Base-by-base conservation (phyloP, 2,888 invertebrate species). In the Vandiemenella viatica region DNA sequence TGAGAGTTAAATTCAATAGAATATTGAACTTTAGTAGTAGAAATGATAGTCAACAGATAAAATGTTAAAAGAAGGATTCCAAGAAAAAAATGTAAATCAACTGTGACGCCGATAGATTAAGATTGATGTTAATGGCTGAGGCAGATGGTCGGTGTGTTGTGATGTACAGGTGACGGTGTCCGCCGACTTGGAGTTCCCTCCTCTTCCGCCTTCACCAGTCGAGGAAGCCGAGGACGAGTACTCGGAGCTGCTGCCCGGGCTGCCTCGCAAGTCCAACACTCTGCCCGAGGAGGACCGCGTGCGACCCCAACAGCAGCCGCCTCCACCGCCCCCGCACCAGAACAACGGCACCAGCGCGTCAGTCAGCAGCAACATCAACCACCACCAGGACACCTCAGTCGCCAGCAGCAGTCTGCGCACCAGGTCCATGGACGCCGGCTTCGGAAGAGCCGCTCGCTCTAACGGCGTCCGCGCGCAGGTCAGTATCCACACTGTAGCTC, bases 371-470 rank as follows among this genome's bases (percentile, higher is more conserved):
- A 77, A 75, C 50, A 80, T 84, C 56, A 85, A 84, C 37, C 83
- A 83, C 51, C 83, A 84, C 62, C 75, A 78, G 15, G 61, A 60
- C 41, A 51, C 76, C 43, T n/a, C n/a, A n/a, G n/a, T n/a, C n/a
- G 75, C 76, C 26, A 65, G 68, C 6, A 80, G 78, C 61, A 84
- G 85, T 55, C 73, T 88, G 53, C 87, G 86, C 65, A 86, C 87
- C 55, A 76, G 87, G 60, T 87, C 87, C 6, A 87, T 88, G 80
- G 87, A 88, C 63, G 83, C 83, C 3, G 81, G 82, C 55, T 85
- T 81, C 61, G 79, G 75, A 55, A 75, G 70, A 57, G 55, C 66
- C 55, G 58, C 60, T 62, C 20, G 60, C 65, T 56, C 32, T n/a
- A 13, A 32, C 32, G 32, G 32, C 32, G 32, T 10, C 32, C 10